Base-by-base conservation (phyloP, 2,113 vertebrate genomes). In the Microtus richardsoni region DNA sequence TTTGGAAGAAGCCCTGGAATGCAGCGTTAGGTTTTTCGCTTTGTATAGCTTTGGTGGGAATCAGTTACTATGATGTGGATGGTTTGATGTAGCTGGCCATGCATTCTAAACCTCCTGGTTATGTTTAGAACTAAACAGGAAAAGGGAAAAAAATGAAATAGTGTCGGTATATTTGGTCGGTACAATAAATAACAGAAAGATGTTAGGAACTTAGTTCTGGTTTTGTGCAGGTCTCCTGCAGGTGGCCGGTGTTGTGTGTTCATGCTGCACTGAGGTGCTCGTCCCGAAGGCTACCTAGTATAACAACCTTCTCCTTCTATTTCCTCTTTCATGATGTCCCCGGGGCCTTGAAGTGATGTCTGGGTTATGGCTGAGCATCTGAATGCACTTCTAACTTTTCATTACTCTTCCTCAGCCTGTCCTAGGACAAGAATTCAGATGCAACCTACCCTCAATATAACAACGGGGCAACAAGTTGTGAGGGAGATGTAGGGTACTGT, bases 371-470 rank as follows among this genome's bases (percentile, higher is more conserved):
- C 4, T 44, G 16, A 64, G 39, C 26, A 91, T 13, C 62, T 87
- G 33, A n/a, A 1, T 96, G 49, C 11, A 62, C 1, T 85, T 82
- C 14, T 87, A 91, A 77, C 47, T 84, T 93, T 91, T 16, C 41
- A 49, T 80, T 13, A 85, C 3, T 91, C 7, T 39, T 41, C 74
- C 44, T 49, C 19, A 88, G 14, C 36, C 16, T 84, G 21, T 39
- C 16, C 17, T 88, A 39, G 68, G 33, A 28, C 7, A 33, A 2
- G 14, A 60, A 89, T 41, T 39, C 3, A 36, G 2, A 94, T 60
- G 4, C 0, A n/a, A 28, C 1, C n/a, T 12, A 83, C 39, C 13
- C 5, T 4, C 64, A 7, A 19, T 6, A 58, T 36, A 79, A 12
- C 14, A 88, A 62, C 80, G 19, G 28, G 88, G 39, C 16, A 78